Base-by-base conservation (phyloP, 2,113 vertebrate species). In the Poeciliopsis retropinna region DNA sequence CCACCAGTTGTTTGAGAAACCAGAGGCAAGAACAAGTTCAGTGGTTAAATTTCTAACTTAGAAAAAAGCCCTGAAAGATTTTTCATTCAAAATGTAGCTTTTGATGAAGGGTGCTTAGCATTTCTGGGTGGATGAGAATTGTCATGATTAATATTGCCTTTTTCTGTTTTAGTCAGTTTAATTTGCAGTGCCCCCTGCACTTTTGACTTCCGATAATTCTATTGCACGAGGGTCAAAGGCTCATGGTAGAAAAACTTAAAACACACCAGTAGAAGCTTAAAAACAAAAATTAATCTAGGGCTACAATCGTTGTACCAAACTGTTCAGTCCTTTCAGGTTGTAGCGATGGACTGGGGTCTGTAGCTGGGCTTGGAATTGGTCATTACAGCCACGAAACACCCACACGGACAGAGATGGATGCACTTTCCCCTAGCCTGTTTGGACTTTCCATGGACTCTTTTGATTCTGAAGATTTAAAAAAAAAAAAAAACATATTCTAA, bases 401-500 rank as follows among this genome's bases (percentile, higher is more conserved):
- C 65, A 63, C 41, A 37, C 60, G 70, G 81, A 88, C 60, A 75
- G 93, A 79, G 93, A 94, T 86, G 91, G 94, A 77, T 84, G 88
- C 94, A 96, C 92, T 92, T 94, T 91, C 94, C 93, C 41, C 91
- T 88, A 89, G 82, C 72, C 85, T 92, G 93, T 78, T 96, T 92
- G 94, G 93, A 95, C 93, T 95, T 96, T 96, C 95, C 64, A 91
- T 89, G 84, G 89, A 93, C 91, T 82, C 80, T 80, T 95, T 95
- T 4, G 90, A 95, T 93, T 94, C 93, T 92, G 93, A 80, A 47
- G 47, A 75, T 37, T 0, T 28, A 72, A 31, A 31, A 31, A 31
- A 31, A 31, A 30, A 68, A 68, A 11, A 30, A 37, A 79, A 12
- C 2, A 64, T 66, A 80, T 41, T 68, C 60, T 71, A 61, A 76